Percentiles rank a stretch among this genome's conserved stretches.
phyloP scores from a whole-genome alignment of 1,140 invertebrate genomes.

The Hesperophylax magnus region DNA sequence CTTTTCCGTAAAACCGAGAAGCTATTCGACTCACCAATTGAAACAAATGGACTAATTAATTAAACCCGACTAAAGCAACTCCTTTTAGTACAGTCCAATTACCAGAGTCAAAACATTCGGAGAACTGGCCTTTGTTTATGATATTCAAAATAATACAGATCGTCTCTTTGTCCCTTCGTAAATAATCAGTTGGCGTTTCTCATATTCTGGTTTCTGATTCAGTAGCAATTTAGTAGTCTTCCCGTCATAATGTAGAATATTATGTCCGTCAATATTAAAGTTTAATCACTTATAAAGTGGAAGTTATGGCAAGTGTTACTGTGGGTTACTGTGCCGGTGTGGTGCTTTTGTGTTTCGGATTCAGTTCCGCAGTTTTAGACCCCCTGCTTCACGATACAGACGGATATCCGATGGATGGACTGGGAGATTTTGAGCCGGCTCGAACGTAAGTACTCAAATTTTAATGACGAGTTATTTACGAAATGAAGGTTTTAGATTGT shows the following conservation, averaged over 20 bases:
- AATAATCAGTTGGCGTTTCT: background rate
- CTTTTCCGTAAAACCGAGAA: background rate
- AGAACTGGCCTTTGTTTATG: slow-evolving; percentile 14
- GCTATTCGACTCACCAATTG: slow-evolving; percentile 16
- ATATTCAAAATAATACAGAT: slow-evolving; percentile 5
- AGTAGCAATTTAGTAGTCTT: slow-evolving; percentile 2
- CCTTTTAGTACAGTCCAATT: slow-evolving; percentile 9
- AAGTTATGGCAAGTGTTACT: slow-evolving; percentile 23
- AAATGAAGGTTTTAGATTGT: too few relatives aligned
- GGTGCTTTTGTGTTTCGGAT: slow-evolving; percentile 1
- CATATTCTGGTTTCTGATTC: background rate
- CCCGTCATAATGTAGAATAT: slow-evolving; percentile 4
- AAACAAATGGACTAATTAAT: slow-evolving; percentile 21
- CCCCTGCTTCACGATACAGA: background rate
- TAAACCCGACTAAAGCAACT: slow-evolving; percentile 12
- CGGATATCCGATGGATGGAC: slow-evolving; percentile 44
- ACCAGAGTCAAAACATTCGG: background rate
- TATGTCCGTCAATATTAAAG: background rate
- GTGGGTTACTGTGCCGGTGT: background rate
- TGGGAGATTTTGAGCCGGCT: slow-evolving; percentile 51
- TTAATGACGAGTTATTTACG: background rate
- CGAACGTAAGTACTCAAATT: slow-evolving; percentile 45
- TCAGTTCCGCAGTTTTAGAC: slow-evolving; percentile 16
- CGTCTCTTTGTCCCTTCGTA: slow-evolving; percentile 6
- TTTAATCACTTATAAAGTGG: background rate